Base-by-base conservation (phyloP, 53 echinoderm and acorn worm genomes). In the Pentamera pediparva region DNA sequence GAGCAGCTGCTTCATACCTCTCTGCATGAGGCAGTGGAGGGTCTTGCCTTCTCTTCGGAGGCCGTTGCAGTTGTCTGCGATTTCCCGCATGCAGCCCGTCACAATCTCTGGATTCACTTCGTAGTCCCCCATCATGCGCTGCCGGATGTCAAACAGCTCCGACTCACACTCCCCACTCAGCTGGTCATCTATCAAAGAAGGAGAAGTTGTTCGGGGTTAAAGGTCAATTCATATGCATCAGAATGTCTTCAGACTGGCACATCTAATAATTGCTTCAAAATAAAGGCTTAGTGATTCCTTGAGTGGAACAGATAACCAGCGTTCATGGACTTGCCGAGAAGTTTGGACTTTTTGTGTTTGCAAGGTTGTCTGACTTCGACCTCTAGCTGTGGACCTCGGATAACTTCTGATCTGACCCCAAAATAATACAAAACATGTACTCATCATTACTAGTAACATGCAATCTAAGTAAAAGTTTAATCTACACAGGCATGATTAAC, bases 71-170 rank as follows among this genome's bases (percentile, higher is more conserved):
- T 69, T 33, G 0, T 6, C n/a, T 1, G 45, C 78, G 15, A 95
- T 95, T 37, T 95, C 88, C 0, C 8, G 32, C 25, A 32, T 39
- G 70, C 96, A 95, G 20, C 27, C 34, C 10, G 59, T 37, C 39
- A 95, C 79, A 20, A 95, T 81, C 73, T 88, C 90, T 5, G 90
- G 96, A 56, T 95, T 85, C 31, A 95, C 55, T 85, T 85, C 85
- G 70, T 82, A 95, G 80, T 95, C 96, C 4, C 80, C 79, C 96
- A 95, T 90, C 41, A 95, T 71, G 51, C 82, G 78, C 70, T 88
- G 90, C 9, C 96, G 87, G 11, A 71, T 85, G 58, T 95, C 96
- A 30, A 83, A 75, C 28, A 95, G 76, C 57, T 95, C 96, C 1
- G 91, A 87, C 19, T 88, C 65, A 41, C 96, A 95, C 35, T 95